These are phyloP conservation scores for Thalassarche chlororhynchos DNA, from an alignment of 2,113 vertebrate genomes.

Conservation along the genomic window DNA sequence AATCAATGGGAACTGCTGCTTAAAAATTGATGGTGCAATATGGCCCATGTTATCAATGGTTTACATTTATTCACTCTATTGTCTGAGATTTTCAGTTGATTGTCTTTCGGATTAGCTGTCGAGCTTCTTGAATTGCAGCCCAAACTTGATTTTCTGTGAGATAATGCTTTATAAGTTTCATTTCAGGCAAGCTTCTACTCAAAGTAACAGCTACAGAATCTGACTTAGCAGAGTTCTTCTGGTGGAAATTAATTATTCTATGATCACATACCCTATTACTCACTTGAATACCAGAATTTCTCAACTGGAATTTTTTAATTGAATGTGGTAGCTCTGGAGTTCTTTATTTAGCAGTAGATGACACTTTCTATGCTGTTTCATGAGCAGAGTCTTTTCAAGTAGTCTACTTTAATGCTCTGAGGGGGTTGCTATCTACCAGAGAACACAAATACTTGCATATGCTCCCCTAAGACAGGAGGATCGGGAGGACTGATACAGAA, in stretches of 20 bases:
- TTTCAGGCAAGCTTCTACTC: neutral
- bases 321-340: neutral
- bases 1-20: neutral
- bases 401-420: neutral
- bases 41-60: neutral
- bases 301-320: neutral
- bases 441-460: neutral
- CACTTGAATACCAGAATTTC: neutral
- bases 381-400: neutral
- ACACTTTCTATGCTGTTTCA: neutral
- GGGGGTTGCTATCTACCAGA: neutral
- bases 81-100: neutral
- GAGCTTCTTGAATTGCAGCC: neutral
- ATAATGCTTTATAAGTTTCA: neutral
- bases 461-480: neutral
- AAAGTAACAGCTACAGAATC: neutral
- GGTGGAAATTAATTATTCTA: neutral
- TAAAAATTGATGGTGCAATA: neutral
- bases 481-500: neutral
- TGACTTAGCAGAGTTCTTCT: neutral
- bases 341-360: neutral
- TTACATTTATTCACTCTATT: neutral
- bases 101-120: neutral
- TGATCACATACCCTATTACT: neutral
- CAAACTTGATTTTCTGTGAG: neutral